A percentile compares a stretch with the other conserved stretches of the same genome.
Conservation (phyloP, 2,113 vertebrate species). For the Oenanthe oenanthe region DNA sequence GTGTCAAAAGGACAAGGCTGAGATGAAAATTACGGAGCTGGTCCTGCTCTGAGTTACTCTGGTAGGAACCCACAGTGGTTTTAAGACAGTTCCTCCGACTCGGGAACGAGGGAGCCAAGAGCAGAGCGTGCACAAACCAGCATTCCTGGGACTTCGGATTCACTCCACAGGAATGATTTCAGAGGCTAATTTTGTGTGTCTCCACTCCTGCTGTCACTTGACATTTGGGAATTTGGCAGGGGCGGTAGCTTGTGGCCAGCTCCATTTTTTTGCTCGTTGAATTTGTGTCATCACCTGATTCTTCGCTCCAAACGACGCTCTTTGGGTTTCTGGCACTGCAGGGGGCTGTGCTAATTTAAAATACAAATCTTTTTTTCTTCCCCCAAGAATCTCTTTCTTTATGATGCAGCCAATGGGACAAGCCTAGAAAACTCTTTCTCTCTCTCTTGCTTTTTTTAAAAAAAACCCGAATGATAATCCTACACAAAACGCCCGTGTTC, state of each 20-base stretch:
- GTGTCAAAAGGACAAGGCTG: constrained; percentile 40
- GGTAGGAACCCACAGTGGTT: constrained; percentile 10
- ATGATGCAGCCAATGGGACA: neutral
- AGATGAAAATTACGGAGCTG: neutral
- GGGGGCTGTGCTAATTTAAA: constrained; percentile 47
- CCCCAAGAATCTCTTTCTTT: constrained; percentile 25
- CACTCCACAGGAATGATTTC: neutral
- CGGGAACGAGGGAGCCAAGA: neutral
- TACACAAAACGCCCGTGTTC: neutral
- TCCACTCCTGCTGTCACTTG: constrained; percentile 65
- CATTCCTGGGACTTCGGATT: constrained; percentile 27
- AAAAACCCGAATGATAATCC: neutral
- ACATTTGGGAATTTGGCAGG: constrained; percentile 56
- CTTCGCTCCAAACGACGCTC: neutral
- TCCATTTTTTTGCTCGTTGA: constrained; percentile 4
- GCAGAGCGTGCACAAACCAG: constrained; percentile 19
- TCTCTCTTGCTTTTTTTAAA: neutral
- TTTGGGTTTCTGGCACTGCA: constrained; percentile 44
- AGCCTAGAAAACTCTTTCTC: neutral
- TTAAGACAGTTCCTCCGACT: neutral
- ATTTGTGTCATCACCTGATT: constrained; percentile 64
- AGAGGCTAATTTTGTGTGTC: constrained; percentile 57
- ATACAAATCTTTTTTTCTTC: neutral
- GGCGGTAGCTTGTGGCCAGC: neutral
- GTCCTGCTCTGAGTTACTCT: neutral